These are phyloP conservation scores for Anoplolepis gracilipes DNA, from an alignment of 1,140 invertebrate species.

Conservation along the genomic window DNA sequence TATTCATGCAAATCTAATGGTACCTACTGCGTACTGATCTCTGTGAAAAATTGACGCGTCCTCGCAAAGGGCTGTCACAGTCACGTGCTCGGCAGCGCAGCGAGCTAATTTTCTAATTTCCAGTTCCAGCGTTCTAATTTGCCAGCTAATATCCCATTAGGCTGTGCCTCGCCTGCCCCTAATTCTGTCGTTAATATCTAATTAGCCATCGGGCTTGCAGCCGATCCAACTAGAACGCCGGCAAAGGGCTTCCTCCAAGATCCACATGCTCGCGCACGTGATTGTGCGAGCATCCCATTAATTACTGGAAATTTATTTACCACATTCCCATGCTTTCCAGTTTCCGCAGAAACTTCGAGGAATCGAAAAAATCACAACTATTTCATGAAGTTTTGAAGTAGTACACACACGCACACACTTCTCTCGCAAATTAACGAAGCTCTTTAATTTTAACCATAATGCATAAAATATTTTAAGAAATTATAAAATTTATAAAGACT, in stretches of 20 bases:
- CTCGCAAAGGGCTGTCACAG: not conserved
- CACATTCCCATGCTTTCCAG: not conserved
- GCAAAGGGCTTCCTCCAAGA: conserved; percentile 40
- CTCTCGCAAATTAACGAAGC: not conserved
- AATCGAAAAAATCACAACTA: conserved; percentile 19
- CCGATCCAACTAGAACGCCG: conserved; percentile 33
- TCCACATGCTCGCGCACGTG: conserved; percentile 34
- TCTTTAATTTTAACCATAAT: not conserved
- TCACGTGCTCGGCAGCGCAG: conserved; percentile 19
- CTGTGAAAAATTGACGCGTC: conserved; percentile 30
- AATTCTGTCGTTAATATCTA: conserved; percentile 80
- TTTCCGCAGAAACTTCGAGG: conserved; percentile 38
- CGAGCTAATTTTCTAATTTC: conserved; percentile 82
- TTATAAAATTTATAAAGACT: not conserved
- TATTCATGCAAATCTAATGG: not conserved
- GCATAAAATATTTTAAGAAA: not conserved
- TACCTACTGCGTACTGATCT: not conserved
- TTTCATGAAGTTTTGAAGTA: conserved; percentile 35
- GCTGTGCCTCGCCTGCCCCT: conserved; percentile 70
- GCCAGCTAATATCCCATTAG: conserved; percentile 81
- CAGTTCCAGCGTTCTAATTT: conserved; percentile 76
- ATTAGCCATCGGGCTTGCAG: conserved; percentile 75
- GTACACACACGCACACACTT: too few relatives aligned
- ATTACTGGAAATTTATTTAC: conserved; percentile 56
- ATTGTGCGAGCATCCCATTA: conserved; percentile 35